phyloP scores from a whole-genome alignment of 2,113 vertebrate genomes.

The Anhinga anhinga region DNA sequence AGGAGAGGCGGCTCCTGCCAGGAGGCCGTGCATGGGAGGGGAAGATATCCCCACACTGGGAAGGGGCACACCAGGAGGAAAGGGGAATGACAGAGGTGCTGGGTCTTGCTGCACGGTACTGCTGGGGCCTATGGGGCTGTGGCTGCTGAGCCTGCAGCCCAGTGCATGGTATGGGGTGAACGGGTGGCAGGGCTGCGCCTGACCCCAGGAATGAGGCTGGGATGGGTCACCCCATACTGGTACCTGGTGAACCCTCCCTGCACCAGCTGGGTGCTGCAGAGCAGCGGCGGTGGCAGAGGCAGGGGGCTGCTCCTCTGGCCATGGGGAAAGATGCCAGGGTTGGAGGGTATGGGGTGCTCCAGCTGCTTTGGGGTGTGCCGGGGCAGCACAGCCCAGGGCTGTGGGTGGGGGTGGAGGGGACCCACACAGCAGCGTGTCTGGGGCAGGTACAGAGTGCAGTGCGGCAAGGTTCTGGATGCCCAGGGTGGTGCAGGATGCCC shows the following conservation, averaged over 20 bases:
- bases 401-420: fast-evolving
- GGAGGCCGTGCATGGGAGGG: not conserved
- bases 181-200: not conserved
- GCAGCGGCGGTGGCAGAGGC: not conserved
- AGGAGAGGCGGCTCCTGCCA: not conserved
- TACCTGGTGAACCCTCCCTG: not conserved
- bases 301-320: not conserved
- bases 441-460: slow-evolving; percentile 6
- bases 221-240: too few relatives aligned
- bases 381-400: not conserved
- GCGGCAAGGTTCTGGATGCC: not conserved
- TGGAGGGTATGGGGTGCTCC: not conserved
- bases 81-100: not conserved
- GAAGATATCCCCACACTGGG: not conserved
- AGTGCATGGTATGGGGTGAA: not conserved
- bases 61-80: not conserved
- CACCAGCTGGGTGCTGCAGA: not conserved
- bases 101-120: not conserved
- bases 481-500: not conserved
- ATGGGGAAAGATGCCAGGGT: fast-evolving
- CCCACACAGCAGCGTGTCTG: not conserved
- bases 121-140: not conserved
- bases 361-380: not conserved
- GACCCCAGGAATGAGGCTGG: not conserved
- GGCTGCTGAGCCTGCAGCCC: not conserved